These are phyloP conservation scores for Struthidea cinerea DNA, from an alignment of 2,113 vertebrate species.

Conservation along the genomic window DNA sequence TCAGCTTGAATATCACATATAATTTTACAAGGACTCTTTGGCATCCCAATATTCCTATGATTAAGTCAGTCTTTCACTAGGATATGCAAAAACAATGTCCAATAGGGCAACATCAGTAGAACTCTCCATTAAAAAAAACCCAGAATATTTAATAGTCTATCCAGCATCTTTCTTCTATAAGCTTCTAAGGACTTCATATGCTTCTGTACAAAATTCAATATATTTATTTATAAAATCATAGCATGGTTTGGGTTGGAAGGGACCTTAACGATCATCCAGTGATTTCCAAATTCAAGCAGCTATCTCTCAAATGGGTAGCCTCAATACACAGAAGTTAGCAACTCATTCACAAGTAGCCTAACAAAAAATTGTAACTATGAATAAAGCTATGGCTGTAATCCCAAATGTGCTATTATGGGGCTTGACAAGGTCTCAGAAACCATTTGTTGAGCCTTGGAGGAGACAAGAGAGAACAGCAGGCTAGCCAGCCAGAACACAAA, in stretches of 20 bases:
- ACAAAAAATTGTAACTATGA: neutral
- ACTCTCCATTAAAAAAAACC: neutral
- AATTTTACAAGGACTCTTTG: neutral
- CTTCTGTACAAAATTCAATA: neutral
- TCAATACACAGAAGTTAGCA: neutral
- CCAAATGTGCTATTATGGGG: neutral
- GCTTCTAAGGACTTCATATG: neutral
- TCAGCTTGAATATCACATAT: neutral
- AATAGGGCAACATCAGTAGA: neutral
- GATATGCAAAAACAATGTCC: neutral
- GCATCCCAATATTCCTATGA: neutral
- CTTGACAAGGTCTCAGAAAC: slow-evolving; percentile 35
- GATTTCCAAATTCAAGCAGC: neutral
- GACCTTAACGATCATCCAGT: neutral
- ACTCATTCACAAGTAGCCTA: neutral
- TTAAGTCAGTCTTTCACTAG: neutral
- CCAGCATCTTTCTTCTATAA: neutral
- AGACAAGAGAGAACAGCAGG: slow-evolving; percentile 34
- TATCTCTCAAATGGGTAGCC: neutral
- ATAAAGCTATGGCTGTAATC: slow-evolving; percentile 21
- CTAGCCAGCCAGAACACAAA: slow-evolving; percentile 8
- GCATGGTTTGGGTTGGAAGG: neutral
- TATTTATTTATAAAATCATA: neutral
- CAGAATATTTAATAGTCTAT: neutral
- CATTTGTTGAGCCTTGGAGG: neutral